Conservation (phyloP, 1,140 invertebrate species). For the Maconellicoccus hirsutus region DNA sequence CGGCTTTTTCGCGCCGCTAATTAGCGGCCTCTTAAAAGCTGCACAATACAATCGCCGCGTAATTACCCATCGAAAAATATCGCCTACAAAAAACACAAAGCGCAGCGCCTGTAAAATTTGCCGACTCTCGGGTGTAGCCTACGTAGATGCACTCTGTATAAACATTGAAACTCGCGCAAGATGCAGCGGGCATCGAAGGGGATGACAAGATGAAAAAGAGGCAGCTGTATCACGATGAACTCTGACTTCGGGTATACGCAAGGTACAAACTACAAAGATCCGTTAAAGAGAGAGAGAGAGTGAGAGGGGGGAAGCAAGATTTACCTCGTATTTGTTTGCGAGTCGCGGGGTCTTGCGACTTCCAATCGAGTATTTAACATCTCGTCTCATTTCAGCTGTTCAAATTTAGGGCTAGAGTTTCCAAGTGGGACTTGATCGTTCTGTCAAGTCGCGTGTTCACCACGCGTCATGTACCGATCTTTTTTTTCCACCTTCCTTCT, state of each 20-base stretch:
- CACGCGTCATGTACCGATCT: neutral
- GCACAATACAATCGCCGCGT: too few species aligned
- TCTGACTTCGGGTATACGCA: neutral
- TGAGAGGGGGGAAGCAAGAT: neutral
- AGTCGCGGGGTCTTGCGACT: conserved; percentile 8
- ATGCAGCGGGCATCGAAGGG: neutral
- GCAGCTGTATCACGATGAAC: conserved; percentile 11
- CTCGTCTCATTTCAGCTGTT: conserved; percentile 16
- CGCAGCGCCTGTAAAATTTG: too few species aligned
- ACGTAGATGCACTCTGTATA: too few species aligned
- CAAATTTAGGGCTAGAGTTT: conserved; percentile 13
- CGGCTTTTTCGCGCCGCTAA: too few species aligned
- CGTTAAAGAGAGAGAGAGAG: neutral
- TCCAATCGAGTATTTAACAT: conserved; percentile 20
- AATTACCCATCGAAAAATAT: too few species aligned
- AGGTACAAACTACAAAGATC: conserved; percentile 11
- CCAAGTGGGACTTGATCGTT: conserved; percentile 12
- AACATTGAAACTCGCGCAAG: neutral
- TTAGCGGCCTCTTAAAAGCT: too few species aligned
- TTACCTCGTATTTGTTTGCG: conserved; percentile 3
- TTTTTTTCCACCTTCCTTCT: neutral
- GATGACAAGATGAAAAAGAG: neutral
- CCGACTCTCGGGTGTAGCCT: too few species aligned
- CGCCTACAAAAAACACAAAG: too few species aligned
- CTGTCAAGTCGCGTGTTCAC: conserved; percentile 7